Evolutionary conservation across 2,113 vertebrate species (phyloP).

Genomic region (Protomyctophum bolini): DNA sequence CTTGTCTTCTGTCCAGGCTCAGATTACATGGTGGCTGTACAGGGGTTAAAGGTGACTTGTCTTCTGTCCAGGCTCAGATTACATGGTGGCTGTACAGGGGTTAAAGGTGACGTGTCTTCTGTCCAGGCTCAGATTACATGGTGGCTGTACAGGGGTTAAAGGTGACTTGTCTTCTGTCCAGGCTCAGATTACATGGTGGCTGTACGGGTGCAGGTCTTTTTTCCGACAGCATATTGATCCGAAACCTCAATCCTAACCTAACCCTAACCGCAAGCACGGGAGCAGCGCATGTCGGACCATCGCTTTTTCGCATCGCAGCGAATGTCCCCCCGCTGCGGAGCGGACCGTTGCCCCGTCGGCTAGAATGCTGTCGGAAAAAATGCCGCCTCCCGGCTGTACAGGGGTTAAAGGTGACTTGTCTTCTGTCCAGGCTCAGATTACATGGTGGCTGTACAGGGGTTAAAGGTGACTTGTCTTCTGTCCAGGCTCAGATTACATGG

Average conservation of each 20-base stretch:
- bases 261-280: too few relatives aligned
- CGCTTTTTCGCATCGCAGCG: too few relatives aligned
- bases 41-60: not conserved
- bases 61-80: constrained; percentile 76
- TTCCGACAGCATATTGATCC: too few relatives aligned
- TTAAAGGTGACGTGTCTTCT: not conserved
- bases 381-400: too few relatives aligned
- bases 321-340: too few relatives aligned
- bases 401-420: not conserved
- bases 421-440: too few relatives aligned
- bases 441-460: too few relatives aligned
- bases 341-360: too few relatives aligned
- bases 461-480: not conserved
- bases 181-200: constrained; percentile 88
- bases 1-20: constrained; percentile 51
- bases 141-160: constrained; percentile 81
- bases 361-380: too few relatives aligned
- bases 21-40: constrained; percentile 91
- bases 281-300: too few relatives aligned
- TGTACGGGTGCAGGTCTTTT: too few relatives aligned
- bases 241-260: too few relatives aligned
- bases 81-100: constrained; percentile 87
- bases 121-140: constrained; percentile 83
- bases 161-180: constrained; percentile 12
- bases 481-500: constrained; percentile 85